Evolutionary conservation across 2,797 vertebrate genomes (phyloP).

Genomic region (Phoebastria nigripes): DNA sequence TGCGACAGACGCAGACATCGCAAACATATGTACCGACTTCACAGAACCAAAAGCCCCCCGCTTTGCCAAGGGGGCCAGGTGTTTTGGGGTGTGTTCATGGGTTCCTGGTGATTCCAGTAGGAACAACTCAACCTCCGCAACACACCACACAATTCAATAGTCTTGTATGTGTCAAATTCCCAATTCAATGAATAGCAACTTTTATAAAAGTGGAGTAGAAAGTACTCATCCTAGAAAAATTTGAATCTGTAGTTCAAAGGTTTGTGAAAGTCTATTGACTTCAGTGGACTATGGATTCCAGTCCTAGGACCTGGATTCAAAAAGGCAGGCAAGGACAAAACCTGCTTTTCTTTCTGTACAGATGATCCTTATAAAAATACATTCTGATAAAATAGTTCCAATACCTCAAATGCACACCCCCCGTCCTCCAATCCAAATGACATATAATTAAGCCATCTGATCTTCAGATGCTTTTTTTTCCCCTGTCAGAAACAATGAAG

Average conservation of each 20-base stretch:
- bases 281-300: not conserved
- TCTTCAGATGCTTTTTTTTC: not conserved
- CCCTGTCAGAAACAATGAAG: not conserved
- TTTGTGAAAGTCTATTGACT: not conserved
- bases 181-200: not conserved
- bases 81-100: not conserved
- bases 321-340: not conserved
- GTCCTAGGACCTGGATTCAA: not conserved
- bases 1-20: not conserved
- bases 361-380: not conserved
- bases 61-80: not conserved
- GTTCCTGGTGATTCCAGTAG: not conserved
- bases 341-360: not conserved
- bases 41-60: not conserved
- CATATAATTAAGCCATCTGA: slow-evolving; percentile 9
- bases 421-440: not conserved
- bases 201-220: not conserved
- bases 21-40: fast-evolving
- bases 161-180: not conserved
- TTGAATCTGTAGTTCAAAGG: not conserved
- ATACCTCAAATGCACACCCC: not conserved
- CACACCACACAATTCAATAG: not conserved
- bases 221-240: not conserved
- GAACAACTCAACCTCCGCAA: not conserved
- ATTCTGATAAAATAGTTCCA: not conserved